Conservation (phyloP, 2,888 invertebrate genomes). For the Drosophila kuntzei region DNA sequence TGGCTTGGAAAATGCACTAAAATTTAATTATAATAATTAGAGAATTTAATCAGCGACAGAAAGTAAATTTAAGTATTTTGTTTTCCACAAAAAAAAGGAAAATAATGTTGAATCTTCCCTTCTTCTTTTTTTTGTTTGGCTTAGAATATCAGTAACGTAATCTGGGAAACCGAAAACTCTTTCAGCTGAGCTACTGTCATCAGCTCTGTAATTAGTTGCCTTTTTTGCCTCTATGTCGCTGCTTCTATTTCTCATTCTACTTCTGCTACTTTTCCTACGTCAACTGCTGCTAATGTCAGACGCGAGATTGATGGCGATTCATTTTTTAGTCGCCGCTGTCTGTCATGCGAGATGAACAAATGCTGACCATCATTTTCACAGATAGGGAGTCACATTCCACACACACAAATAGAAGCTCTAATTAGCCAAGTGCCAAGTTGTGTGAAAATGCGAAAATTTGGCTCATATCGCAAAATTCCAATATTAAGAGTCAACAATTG, state of each 20-base stretch:
- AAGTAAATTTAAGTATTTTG: too few species aligned
- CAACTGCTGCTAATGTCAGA: conserved; percentile 54
- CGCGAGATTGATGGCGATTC: conserved; percentile 70
- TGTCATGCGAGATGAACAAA: conserved; percentile 69
- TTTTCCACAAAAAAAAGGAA: too few species aligned
- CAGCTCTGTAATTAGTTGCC: conserved; percentile 71
- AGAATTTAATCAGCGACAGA: too few species aligned
- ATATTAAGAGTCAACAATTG: conserved; percentile 22
- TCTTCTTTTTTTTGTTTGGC: conserved; percentile 1
- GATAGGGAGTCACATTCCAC: conserved; percentile 31
- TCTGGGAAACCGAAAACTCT: conserved; percentile 46
- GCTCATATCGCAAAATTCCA: conserved; percentile 12
- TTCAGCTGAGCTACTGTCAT: conserved; percentile 48
- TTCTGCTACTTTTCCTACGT: conserved; percentile 4
- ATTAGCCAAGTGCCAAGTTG: conserved; percentile 47
- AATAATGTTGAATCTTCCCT: background rate
- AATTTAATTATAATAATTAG: too few species aligned
- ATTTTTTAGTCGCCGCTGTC: conserved; percentile 63
- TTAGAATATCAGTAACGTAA: conserved; percentile 37
- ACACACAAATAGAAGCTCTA: conserved; percentile 30
- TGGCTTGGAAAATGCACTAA: too few species aligned
- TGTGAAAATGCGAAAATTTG: conserved; percentile 9
- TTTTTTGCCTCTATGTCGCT: conserved; percentile 34
- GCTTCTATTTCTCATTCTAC: conserved; percentile 6
- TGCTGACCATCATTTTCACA: conserved; percentile 56